Percentiles rank a stretch among this genome's conserved stretches.
Conservation (phyloP, 1,140 invertebrate genomes). For the Tetraneura akinire region DNA sequence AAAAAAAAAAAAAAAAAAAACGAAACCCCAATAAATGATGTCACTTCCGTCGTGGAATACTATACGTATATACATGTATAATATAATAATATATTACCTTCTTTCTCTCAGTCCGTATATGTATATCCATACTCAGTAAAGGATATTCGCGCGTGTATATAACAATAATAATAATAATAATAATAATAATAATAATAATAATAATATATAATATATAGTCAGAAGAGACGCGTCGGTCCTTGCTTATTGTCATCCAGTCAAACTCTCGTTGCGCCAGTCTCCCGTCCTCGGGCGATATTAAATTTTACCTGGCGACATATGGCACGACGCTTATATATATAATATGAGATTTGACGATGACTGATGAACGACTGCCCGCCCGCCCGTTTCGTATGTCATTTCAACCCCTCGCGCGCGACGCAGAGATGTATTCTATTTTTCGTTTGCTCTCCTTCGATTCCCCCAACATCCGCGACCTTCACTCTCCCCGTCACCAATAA, state of each 20-base stretch:
- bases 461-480: neutral
- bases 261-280: slow-evolving; percentile 22
- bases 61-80: no score
- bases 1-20: no score
- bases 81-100: neutral
- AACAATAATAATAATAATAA: slow-evolving; percentile 1
- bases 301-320: slow-evolving; percentile 53
- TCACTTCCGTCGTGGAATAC: slow-evolving; percentile 6
- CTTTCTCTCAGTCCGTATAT: no score
- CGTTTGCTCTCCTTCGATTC: slow-evolving; percentile 9
- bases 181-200: neutral
- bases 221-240: neutral
- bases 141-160: neutral
- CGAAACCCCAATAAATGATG: slow-evolving; percentile 46
- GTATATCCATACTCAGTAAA: neutral
- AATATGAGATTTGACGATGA: slow-evolving; percentile 53
- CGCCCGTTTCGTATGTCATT: neutral
- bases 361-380: slow-evolving; percentile 45
- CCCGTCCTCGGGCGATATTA: slow-evolving; percentile 43
- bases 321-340: slow-evolving; percentile 18
- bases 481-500: neutral
- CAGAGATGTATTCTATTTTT: neutral
- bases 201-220: neutral
- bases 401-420: neutral
- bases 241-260: slow-evolving; percentile 49